Evolutionary conservation across 2,888 invertebrate species (phyloP).

Genomic region (Amphimallon solstitiale): DNA sequence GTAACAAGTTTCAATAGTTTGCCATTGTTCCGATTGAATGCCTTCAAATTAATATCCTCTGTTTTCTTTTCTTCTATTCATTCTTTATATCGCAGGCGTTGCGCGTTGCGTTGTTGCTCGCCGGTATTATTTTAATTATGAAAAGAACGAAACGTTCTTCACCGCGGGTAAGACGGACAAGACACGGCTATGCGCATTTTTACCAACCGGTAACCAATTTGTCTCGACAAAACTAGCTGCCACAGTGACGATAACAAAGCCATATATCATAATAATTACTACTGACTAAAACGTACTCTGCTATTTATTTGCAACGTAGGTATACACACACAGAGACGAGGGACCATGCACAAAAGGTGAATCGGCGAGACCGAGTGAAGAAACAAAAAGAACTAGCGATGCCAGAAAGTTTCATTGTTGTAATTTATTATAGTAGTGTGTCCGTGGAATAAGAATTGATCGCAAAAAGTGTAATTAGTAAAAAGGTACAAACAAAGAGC

Average conservation of each 20-base stretch:
- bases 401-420: constrained; percentile 30
- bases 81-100: constrained; percentile 6
- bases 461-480: constrained; percentile 23
- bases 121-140: constrained; percentile 22
- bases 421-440: constrained; percentile 36
- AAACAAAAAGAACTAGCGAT: not conserved
- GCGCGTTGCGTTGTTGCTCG: constrained; percentile 1
- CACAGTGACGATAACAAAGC: constrained; percentile 41
- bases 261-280: constrained; percentile 46
- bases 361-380: not conserved
- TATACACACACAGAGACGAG: not conserved
- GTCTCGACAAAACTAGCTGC: constrained; percentile 43
- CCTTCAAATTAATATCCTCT: constrained; percentile 26
- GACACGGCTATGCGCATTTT: constrained; percentile 3
- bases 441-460: constrained; percentile 13
- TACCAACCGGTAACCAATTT: constrained; percentile 35
- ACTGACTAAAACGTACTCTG: constrained; percentile 40
- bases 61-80: not conserved
- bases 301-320: constrained; percentile 33
- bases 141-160: not conserved
- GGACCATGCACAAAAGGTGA: too few species aligned
- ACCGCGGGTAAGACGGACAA: constrained; percentile 1
- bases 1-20: constrained; percentile 22
- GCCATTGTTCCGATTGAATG: constrained; percentile 25
- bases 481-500: constrained; percentile 3